phyloP scores from a whole-genome alignment of 1,140 invertebrate species.

The Papilio aristodemus region DNA sequence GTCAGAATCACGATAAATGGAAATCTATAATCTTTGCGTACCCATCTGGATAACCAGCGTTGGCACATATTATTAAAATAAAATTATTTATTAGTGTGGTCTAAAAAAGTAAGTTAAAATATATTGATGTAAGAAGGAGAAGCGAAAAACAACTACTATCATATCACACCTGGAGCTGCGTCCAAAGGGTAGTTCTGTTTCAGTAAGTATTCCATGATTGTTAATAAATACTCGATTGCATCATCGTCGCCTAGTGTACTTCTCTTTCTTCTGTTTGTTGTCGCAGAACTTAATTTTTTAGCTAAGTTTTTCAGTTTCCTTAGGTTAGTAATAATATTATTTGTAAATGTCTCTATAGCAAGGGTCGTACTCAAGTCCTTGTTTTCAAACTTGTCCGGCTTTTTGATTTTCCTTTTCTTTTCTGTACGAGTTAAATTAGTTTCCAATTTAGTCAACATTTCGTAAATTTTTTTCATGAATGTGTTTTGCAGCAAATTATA shows the following conservation, averaged over 20 bases:
- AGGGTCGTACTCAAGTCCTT: slow-evolving; percentile 39
- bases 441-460: slow-evolving; percentile 49
- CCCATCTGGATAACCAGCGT: no score
- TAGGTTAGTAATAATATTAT: slow-evolving; percentile 59
- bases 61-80: no score
- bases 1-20: no score
- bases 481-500: slow-evolving; percentile 63
- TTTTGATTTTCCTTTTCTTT: slow-evolving; percentile 34
- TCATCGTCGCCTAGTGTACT: slow-evolving; percentile 47
- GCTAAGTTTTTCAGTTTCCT: slow-evolving; percentile 56
- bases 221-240: slow-evolving; percentile 62
- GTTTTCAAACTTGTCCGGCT: slow-evolving; percentile 32
- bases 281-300: slow-evolving; percentile 42
- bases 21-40: no score
- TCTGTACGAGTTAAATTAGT: slow-evolving; percentile 34
- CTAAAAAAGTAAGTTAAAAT: no score
- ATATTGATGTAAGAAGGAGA: no score
- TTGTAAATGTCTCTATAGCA: slow-evolving; percentile 49
- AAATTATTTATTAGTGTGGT: no score
- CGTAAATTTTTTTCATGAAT: slow-evolving; percentile 60
- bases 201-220: slow-evolving; percentile 66
- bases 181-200: slow-evolving; percentile 53
- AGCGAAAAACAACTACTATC: not conserved
- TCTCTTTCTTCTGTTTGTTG: slow-evolving; percentile 50
- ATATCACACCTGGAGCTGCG: slow-evolving; percentile 49